phyloP scores from a whole-genome alignment of 53 echinoderm and acorn worm genomes.

The Pentamera pediparva region DNA sequence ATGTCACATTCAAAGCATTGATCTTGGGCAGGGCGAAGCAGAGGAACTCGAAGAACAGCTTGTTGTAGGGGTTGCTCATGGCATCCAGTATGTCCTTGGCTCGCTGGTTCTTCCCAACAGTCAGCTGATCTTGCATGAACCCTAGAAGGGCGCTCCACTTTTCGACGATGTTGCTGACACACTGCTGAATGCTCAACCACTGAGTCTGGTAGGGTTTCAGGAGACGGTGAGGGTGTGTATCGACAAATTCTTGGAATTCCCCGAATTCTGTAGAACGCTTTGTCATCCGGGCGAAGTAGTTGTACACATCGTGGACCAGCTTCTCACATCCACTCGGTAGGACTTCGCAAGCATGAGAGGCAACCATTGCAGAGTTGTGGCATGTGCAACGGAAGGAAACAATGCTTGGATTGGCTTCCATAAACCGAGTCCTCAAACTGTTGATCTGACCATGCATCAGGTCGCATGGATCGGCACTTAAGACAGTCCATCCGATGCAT shows the following conservation, averaged over 20 bases:
- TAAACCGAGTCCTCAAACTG: background rate
- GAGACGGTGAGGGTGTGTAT: slow-evolving; percentile 10
- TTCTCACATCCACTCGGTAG: slow-evolving; percentile 1
- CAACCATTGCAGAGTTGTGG: background rate
- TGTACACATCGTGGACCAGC: slow-evolving; percentile 13
- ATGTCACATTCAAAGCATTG: background rate
- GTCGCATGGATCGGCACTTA: slow-evolving; percentile 10
- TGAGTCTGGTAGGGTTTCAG: slow-evolving; percentile 17
- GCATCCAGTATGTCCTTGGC: background rate
- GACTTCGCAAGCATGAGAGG: slow-evolving; percentile 10
- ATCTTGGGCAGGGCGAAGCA: background rate
- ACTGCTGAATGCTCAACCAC: slow-evolving; percentile 10
- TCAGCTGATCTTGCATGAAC: slow-evolving; percentile 4
- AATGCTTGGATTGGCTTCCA: slow-evolving; percentile 8
- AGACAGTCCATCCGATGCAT: slow-evolving; percentile 7
- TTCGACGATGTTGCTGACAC: background rate
- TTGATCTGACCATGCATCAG: background rate
- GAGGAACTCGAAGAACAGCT: slow-evolving; percentile 3
- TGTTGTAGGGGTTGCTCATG: slow-evolving; percentile 10
- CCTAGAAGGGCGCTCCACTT: background rate
- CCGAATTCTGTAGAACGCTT: slow-evolving; percentile 7
- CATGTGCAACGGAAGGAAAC: background rate
- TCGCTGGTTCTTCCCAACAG: background rate
- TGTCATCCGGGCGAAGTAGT: background rate
- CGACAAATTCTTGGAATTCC: background rate